These are phyloP conservation scores for Cavia porcellus DNA, from an alignment of 2,113 vertebrate genomes.

Conservation along the genomic window DNA sequence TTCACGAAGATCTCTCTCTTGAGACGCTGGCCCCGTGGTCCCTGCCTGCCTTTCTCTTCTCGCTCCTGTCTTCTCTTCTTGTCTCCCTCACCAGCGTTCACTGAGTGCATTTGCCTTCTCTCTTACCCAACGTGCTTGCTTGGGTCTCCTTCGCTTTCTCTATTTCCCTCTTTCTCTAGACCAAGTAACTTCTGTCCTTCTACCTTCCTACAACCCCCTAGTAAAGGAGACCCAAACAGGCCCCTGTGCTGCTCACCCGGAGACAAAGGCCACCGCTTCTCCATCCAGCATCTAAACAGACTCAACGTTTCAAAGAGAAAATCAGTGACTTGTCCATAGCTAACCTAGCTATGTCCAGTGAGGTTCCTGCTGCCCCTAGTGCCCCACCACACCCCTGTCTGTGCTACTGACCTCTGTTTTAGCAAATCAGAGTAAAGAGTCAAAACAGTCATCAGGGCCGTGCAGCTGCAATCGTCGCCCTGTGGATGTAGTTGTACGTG, in stretches of 20 bases:
- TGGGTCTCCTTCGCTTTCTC: neutral
- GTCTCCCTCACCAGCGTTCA: constrained; percentile 4
- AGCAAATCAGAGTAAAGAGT: neutral
- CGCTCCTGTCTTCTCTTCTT: neutral
- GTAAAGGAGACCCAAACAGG: neutral
- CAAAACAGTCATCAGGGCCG: neutral
- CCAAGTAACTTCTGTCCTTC: constrained; percentile 43
- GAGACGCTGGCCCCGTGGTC: neutral
- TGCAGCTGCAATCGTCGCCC: constrained; percentile 42
- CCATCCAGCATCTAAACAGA: neutral
- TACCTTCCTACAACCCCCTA: neutral
- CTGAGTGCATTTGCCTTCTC: neutral
- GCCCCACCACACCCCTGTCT: neutral
- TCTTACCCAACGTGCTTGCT: constrained; percentile 17
- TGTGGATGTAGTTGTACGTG: constrained; percentile 37
- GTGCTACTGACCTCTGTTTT: constrained; percentile 37
- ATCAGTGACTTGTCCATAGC: neutral
- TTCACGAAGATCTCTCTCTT: neutral
- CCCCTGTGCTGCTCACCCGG: neutral
- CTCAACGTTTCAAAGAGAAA: constrained; percentile 7
- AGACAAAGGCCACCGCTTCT: constrained; percentile 36
- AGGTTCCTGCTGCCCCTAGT: neutral
- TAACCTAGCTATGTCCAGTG: neutral
- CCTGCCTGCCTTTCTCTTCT: neutral
- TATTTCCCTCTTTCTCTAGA: constrained; percentile 48